Evolutionary conservation across 2,888 invertebrate genomes (phyloP).

Genomic region (Polylopha cassiicola): DNA sequence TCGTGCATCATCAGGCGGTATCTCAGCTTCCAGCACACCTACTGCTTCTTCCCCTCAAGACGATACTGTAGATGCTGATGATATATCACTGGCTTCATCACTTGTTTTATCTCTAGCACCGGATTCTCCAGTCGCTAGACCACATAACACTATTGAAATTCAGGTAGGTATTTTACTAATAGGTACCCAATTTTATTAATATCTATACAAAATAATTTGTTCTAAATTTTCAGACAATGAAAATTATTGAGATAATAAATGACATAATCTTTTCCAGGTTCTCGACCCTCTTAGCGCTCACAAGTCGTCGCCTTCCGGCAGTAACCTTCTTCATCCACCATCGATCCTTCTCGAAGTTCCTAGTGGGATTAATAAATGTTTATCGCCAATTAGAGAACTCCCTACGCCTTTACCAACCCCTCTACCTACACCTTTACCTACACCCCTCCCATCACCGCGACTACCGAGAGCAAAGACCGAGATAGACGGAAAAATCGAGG

Average conservation of each 20-base stretch:
- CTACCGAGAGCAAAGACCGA: slow-evolving; percentile 64
- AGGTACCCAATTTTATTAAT: no score
- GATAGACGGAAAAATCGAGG: slow-evolving; percentile 46
- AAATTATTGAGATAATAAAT: no score
- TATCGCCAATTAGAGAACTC: slow-evolving; percentile 87
- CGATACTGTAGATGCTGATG: slow-evolving; percentile 82
- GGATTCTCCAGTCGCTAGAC: slow-evolving; percentile 78
- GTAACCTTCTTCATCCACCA: slow-evolving; percentile 83
- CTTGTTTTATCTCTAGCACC: slow-evolving; percentile 74
- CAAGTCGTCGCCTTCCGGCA: slow-evolving; percentile 74
- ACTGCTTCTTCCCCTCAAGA: slow-evolving; percentile 86
- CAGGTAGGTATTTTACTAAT: slow-evolving; percentile 42
- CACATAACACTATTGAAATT: slow-evolving; percentile 68
- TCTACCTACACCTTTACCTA: slow-evolving; percentile 79
- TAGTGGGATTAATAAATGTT: slow-evolving; percentile 83
- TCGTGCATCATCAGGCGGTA: slow-evolving; percentile 78
- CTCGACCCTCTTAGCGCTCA: slow-evolving; percentile 83
- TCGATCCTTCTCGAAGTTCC: slow-evolving; percentile 88
- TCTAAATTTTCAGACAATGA: no score
- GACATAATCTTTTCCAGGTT: slow-evolving; percentile 56
- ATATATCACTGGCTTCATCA: slow-evolving; percentile 84
- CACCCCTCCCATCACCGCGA: slow-evolving; percentile 77
- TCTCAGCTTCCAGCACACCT: slow-evolving; percentile 83
- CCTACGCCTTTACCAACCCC: slow-evolving; percentile 84
- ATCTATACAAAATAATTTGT: no score